Base-by-base conservation (phyloP, 2,797 vertebrate species). In the Notoglanidium macrostoma region DNA sequence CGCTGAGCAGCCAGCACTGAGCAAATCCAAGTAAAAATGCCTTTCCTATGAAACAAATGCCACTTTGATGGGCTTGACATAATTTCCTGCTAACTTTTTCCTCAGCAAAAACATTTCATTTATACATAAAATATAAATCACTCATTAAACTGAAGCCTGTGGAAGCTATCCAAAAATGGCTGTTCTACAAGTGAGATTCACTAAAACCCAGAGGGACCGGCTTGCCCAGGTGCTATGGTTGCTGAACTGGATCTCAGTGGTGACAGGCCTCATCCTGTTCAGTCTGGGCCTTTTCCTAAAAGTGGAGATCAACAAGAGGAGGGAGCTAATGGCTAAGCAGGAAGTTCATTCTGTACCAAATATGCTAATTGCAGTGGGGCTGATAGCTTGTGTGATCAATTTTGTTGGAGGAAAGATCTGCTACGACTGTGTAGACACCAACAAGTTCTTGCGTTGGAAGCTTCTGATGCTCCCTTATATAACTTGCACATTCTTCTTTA, bases 351-450 rank as follows among this genome's bases (percentile, higher is more conserved):
- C 97, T 12, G 94, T 97, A 55, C 97, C 97, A 88, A 97, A 98
- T 92, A 96, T 96, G 96, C 93, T 98, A 46, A 97, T 98, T 19
- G 95, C 96, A 0, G 96, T 97, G 63, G 97, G 97, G 51, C 93
- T 96, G 85, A 96, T 98, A 51, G 97, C 97, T 46, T 98, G 97
- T 79, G 94, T 94, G 91, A 97, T 98, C 90, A 98, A 98, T 93
- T 97, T 98, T 84, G 93, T 98, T 88, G 97, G 97, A 23, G 97
- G 97, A 70, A 98, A 98, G 94, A 98, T 98, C 90, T 98, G 97
- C 92, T 98, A 98, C 4, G 97, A 98, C 93, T 98, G 97, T 23
- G 97, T 96, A 80, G 97, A 98, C 89, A 94, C 94, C 81, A 95
- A 94, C 89, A 98, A 97, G 94, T 98, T 97, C 93, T 91, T 96